Conservation (phyloP, 2,888 invertebrate genomes). For the Lithophane semibrunnea region DNA sequence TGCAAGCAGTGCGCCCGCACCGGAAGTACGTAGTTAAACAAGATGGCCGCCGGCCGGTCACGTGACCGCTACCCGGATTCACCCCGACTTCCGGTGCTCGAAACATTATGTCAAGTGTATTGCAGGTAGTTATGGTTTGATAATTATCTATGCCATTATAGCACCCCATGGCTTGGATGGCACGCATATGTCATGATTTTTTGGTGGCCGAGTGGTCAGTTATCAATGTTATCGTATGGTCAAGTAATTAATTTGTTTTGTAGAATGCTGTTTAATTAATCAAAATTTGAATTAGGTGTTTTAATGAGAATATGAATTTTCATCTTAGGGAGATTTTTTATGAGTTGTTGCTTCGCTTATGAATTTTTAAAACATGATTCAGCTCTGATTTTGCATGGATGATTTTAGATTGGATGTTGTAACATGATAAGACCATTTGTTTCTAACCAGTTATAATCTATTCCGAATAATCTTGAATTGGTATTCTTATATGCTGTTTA, state of each 20-base stretch:
- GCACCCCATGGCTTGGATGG: constrained; percentile 75
- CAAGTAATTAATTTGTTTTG: constrained; percentile 41
- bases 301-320: neutral
- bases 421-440: too few species aligned
- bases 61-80: constrained; percentile 86
- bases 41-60: constrained; percentile 86
- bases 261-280: constrained; percentile 23
- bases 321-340: neutral
- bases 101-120: constrained; percentile 87
- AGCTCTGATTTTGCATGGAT: too few species aligned
- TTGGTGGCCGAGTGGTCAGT: constrained; percentile 34
- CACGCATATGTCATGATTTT: constrained; percentile 86
- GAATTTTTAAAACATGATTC: neutral
- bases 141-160: constrained; percentile 81
- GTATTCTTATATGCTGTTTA: neutral
- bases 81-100: constrained; percentile 87
- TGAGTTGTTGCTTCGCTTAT: neutral
- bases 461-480: neutral
- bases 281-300: neutral
- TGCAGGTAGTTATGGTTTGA: constrained; percentile 82
- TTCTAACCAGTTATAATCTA: neutral
- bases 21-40: constrained; percentile 88
- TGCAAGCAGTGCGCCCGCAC: constrained; percentile 76
- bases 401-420: too few species aligned
- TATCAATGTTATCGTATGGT: constrained; percentile 30